Percentiles rank a stretch among this genome's conserved stretches.
phyloP scores from a whole-genome alignment of 2,888 invertebrate species.

The Alloscopus bannaensis region DNA sequence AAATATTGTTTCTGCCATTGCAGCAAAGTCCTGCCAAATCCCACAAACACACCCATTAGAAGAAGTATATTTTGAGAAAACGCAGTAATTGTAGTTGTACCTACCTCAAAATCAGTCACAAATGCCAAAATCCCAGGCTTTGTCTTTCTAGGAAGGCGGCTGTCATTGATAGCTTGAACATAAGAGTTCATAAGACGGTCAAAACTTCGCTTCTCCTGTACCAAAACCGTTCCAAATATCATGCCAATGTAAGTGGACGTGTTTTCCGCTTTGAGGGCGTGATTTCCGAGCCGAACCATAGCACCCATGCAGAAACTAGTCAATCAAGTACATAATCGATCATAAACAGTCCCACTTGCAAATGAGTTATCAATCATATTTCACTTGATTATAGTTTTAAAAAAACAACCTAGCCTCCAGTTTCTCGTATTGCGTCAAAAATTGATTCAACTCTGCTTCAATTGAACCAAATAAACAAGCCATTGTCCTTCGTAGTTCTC shows the following conservation, averaged over 20 bases:
- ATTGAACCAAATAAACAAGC: slow-evolving; percentile 90
- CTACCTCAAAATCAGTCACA: slow-evolving; percentile 89
- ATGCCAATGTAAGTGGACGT: slow-evolving; percentile 91
- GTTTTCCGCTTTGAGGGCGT: slow-evolving; percentile 93
- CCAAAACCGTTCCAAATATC: slow-evolving; percentile 89
- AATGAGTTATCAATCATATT: slow-evolving; percentile 2
- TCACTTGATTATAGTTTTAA: not conserved
- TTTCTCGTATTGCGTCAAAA: slow-evolving; percentile 90
- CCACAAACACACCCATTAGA: slow-evolving; percentile 2
- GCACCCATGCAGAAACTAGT: slow-evolving; percentile 94
- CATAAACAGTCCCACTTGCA: slow-evolving; percentile 35
- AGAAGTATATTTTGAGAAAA: not conserved
- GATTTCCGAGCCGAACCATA: slow-evolving; percentile 92
- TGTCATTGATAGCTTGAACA: slow-evolving; percentile 87
- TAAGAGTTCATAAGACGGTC: slow-evolving; percentile 93
- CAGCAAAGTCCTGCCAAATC: slow-evolving; percentile 82
- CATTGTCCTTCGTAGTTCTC: slow-evolving; percentile 91
- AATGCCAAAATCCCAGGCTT: slow-evolving; percentile 94
- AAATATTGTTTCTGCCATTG: slow-evolving; percentile 91
- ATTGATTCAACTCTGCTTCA: slow-evolving; percentile 89
- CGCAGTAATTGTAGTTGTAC: too few species aligned
- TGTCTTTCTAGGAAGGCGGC: slow-evolving; percentile 83
- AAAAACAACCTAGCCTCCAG: slow-evolving; percentile 90
- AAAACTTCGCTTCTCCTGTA: slow-evolving; percentile 92
- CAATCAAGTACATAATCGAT: slow-evolving; percentile 7